Evolutionary conservation across 2,113 vertebrate species (phyloP).

Genomic region (Chionomys nivalis): DNA sequence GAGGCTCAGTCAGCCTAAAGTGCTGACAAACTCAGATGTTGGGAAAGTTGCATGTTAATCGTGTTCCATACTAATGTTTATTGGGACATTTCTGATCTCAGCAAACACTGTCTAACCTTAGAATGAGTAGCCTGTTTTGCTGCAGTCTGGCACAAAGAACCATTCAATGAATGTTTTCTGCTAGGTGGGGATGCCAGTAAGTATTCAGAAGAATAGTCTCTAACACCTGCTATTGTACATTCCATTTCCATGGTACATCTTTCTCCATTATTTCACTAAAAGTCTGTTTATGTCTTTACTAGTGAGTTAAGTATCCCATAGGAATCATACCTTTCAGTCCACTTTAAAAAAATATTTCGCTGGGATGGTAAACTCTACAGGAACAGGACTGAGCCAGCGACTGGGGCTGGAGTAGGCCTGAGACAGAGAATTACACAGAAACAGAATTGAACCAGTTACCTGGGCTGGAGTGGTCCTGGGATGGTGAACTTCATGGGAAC

Average conservation of each 20-base stretch:
- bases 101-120: neutral
- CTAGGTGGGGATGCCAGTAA: too few species aligned
- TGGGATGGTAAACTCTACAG: too few species aligned
- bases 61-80: neutral
- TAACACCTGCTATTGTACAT: neutral
- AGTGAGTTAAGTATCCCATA: neutral
- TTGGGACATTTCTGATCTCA: neutral
- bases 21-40: neutral
- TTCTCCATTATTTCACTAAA: neutral
- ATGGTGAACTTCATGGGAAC: too few species aligned
- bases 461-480: too few species aligned
- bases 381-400: too few species aligned
- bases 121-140: neutral
- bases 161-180: neutral
- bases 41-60: neutral
- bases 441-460: too few species aligned
- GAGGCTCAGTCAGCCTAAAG: neutral
- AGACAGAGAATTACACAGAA: too few species aligned
- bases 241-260: neutral
- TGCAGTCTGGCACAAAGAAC: neutral
- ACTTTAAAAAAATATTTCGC: neutral
- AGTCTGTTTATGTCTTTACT: neutral
- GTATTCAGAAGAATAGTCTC: too few species aligned
- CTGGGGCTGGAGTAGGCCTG: too few species aligned
- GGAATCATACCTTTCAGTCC: neutral